Evolutionary conservation across 92 coral and sea anemone genomes (phyloP), one percentile per base, ranked within the genome.

Genomic region (Porites lobata): DNA sequence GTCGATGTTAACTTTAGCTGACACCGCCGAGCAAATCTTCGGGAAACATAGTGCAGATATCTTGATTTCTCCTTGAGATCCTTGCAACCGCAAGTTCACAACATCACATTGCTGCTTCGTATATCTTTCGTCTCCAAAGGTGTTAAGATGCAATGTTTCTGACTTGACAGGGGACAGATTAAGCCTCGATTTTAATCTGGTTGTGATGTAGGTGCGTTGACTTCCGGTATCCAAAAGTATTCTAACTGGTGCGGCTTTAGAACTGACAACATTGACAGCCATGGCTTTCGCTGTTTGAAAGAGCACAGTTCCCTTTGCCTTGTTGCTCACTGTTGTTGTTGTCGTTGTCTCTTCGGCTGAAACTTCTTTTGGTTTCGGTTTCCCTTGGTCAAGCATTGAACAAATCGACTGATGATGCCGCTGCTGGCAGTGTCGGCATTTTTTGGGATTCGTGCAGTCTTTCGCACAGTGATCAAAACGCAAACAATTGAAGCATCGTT

Each of bases 141-240:
- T 88, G 67, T 92, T 92, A 7, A 88, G 88, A 20, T 85, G 81
- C 10, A 92, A 68, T 15, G 78, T 92, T 88, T 91, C 94, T 52
- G 70, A 76, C 69, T 65, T 91, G n/a, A 76, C 61, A 18, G 91
- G 88, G 53, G 50, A 15, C 24, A 91, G 82, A 26, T 85, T 69
- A 56, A 91, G 91, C 62, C 59, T 74, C 9, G 68, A 52, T 78
- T 80, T 75, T 50, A 86, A 79, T 14, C 66, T 32, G 81, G 29
- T 26, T 26, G 29, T 26, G 29, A 26, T 26, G 29, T 88, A 92
- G 13, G 92, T 78, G 57, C 84, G 66, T 75, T 92, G 92, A 69
- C 92, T 84, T 73, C 94, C 83, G 76, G 92, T 84, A 79, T 92
- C 92, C 54, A 88, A 57, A 21, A 92, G 76, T 17, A 88, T 85